Evolutionary conservation across 2,113 vertebrate species (phyloP).

Genomic region (Tichodroma muraria): DNA sequence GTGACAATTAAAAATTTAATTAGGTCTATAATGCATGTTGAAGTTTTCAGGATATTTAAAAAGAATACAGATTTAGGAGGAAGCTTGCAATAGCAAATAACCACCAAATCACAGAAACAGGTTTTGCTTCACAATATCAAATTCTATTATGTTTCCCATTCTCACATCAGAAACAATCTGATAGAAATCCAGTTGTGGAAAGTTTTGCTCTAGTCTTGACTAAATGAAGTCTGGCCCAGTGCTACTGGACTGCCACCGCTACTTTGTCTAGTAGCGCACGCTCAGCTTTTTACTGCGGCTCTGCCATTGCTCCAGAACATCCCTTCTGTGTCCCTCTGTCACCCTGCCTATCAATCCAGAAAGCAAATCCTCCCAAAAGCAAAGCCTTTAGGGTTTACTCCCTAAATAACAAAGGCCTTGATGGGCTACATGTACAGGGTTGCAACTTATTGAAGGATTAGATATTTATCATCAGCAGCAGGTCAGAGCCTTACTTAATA

Average conservation of each 20-base stretch:
- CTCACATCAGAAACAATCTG: background rate
- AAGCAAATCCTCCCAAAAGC: background rate
- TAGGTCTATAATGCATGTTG: background rate
- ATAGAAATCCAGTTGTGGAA: background rate
- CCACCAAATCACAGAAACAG: background rate
- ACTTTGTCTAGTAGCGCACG: rapidly evolving
- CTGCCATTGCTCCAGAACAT: background rate
- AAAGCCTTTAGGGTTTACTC: background rate
- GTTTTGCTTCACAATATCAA: background rate
- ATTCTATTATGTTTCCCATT: background rate
- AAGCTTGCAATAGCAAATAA: background rate
- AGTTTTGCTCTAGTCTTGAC: background rate
- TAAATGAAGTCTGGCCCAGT: background rate
- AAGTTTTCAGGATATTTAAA: background rate
- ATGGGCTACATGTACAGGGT: background rate
- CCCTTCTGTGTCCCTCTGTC: background rate
- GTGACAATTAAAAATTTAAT: background rate
- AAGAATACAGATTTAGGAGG: background rate
- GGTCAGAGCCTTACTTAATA: background rate
- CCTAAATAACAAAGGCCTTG: background rate
- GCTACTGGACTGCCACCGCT: background rate
- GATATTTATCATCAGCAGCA: background rate
- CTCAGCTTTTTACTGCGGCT: background rate
- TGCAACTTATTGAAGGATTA: background rate
- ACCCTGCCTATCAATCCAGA: background rate